Conservation (phyloP, 2,888 invertebrate genomes). For the Mythimna albipuncta region DNA sequence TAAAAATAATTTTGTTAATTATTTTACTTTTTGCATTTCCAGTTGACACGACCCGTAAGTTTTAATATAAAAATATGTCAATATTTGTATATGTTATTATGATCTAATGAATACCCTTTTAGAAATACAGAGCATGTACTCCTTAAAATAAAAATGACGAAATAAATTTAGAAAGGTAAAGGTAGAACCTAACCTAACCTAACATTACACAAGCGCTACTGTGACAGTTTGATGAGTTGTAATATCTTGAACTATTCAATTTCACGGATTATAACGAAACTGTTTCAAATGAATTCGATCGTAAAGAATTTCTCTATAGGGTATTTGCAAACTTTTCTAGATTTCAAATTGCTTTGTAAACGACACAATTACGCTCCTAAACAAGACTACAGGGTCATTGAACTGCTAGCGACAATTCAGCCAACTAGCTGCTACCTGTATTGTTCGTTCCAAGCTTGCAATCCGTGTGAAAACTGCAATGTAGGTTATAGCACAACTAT, state of each 20-base stretch:
- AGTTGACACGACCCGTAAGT: no score
- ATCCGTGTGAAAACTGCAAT: slow-evolving; percentile 85
- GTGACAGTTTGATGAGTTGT: slow-evolving; percentile 49
- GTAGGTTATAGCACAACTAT: slow-evolving; percentile 72
- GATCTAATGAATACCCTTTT: not conserved
- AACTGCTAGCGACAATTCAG: slow-evolving; percentile 75
- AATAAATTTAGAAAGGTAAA: slow-evolving; percentile 6
- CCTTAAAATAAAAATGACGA: not conserved
- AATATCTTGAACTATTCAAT: slow-evolving; percentile 46
- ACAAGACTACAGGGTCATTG: slow-evolving; percentile 74
- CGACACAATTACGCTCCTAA: slow-evolving; percentile 60
- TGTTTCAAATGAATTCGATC: slow-evolving; percentile 54
- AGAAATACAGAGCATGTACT: not conserved
- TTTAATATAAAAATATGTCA: no score
- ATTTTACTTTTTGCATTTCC: no score
- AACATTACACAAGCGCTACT: slow-evolving; percentile 42
- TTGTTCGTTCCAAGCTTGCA: slow-evolving; percentile 82
- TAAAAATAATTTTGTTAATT: no score
- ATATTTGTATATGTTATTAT: not conserved
- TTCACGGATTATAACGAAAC: slow-evolving; percentile 58
- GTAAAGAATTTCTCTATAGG: slow-evolving; percentile 51
- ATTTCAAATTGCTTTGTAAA: slow-evolving; percentile 62
- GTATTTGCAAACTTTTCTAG: slow-evolving; percentile 55
- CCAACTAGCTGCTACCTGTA: slow-evolving; percentile 76
- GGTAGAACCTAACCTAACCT: no score